phyloP scores from a whole-genome alignment of 2,113 vertebrate genomes.

The Seriola quinqueradiata region DNA sequence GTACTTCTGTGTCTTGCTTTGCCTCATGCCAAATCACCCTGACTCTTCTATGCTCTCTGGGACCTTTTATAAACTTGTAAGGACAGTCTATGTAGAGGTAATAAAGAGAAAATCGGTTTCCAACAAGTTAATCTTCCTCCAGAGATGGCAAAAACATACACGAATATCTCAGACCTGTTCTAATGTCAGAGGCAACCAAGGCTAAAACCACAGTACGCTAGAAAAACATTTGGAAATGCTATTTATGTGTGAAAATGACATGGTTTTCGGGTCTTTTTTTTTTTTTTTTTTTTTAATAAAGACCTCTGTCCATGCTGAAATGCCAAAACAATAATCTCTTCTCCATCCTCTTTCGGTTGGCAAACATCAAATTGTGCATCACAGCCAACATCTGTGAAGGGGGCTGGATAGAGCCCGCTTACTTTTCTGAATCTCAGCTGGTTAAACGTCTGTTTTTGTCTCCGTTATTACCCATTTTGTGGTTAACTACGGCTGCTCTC shows the following conservation, averaged over 20 bases:
- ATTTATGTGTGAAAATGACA: neutral
- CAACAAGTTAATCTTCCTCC: constrained; percentile 46
- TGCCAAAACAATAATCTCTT: neutral
- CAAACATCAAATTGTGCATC: neutral
- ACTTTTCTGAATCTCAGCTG: neutral
- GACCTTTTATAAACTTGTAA: constrained; percentile 60
- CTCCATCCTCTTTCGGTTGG: neutral
- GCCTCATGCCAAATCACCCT: constrained; percentile 48
- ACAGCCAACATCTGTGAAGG: neutral
- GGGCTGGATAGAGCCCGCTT: neutral
- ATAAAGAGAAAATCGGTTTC: constrained; percentile 51
- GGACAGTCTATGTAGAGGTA: constrained; percentile 41
- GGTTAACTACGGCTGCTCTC: neutral
- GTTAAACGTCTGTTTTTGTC: too few species aligned
- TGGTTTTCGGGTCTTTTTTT: neutral
- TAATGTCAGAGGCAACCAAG: constrained; percentile 34
- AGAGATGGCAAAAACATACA: constrained; percentile 40
- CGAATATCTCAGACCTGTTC: constrained; percentile 32
- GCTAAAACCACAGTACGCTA: neutral
- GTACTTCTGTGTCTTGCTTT: constrained; percentile 44
- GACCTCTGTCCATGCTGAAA: neutral
- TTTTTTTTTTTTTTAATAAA: neutral
- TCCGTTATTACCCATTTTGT: neutral
- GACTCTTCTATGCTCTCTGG: constrained; percentile 12
- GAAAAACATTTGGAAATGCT: neutral